These are phyloP conservation scores for Drosophila histrio DNA, from an alignment of 2,888 invertebrate genomes.

Conservation along the genomic window DNA sequence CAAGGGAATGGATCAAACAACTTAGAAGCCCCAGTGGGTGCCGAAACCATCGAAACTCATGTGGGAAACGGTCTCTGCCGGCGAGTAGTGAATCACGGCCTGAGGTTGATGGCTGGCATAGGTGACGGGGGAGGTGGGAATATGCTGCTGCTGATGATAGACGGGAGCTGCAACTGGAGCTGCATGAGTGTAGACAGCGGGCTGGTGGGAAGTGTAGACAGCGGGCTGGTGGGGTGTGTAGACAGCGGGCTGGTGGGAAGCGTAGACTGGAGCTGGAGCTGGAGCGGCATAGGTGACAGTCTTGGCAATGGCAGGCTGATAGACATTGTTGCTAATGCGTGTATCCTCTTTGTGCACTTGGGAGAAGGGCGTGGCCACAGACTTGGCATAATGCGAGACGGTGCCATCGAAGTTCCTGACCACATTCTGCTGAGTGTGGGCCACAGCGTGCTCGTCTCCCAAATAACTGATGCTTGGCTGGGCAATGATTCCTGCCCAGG, in stretches of 20 bases:
- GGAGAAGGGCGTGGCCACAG: slow-evolving; percentile 86
- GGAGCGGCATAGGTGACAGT: slow-evolving; percentile 81
- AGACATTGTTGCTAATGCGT: slow-evolving; percentile 86
- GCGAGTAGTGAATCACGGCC: slow-evolving; percentile 83
- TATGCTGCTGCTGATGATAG: slow-evolving; percentile 45
- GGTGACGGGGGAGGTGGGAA: slow-evolving; percentile 66
- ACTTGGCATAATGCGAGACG: slow-evolving; percentile 86
- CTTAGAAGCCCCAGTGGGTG: slow-evolving; percentile 87
- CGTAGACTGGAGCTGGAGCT: slow-evolving; percentile 64
- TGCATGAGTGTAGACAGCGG: slow-evolving; percentile 69
- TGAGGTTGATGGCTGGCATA: slow-evolving; percentile 77
- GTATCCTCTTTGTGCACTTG: slow-evolving; percentile 86
- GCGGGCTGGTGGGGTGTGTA: slow-evolving; percentile 52
- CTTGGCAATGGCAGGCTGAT: slow-evolving; percentile 84
- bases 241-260: not conserved
- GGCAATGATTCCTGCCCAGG: slow-evolving; percentile 86
- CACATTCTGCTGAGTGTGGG: slow-evolving; percentile 86
- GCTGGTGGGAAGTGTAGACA: slow-evolving; percentile 53
- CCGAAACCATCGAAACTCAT: slow-evolving; percentile 88
- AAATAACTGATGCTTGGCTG: slow-evolving; percentile 55
- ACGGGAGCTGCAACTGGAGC: slow-evolving; percentile 59
- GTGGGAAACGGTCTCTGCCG: slow-evolving; percentile 88
- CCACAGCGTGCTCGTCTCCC: slow-evolving; percentile 74
- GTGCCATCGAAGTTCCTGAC: slow-evolving; percentile 85
- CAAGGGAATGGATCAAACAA: not conserved